phyloP scores from a whole-genome alignment of 2,113 vertebrate genomes.

The Trachemys scripta region DNA sequence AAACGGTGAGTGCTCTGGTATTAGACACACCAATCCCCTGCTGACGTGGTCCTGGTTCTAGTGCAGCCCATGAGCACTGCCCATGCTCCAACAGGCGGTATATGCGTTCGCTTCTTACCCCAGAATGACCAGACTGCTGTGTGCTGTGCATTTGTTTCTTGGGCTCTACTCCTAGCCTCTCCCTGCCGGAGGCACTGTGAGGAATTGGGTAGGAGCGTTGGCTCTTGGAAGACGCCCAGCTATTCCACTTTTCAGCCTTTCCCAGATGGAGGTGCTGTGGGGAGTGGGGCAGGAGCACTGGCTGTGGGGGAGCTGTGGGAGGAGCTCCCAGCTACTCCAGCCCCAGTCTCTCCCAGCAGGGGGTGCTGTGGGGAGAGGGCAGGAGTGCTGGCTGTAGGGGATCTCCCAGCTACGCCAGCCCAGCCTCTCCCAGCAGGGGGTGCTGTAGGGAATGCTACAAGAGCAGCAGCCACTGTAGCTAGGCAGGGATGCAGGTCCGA shows the following conservation, averaged over 20 bases:
- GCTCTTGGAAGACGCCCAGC: background rate
- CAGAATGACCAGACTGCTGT: background rate
- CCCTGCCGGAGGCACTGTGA: background rate
- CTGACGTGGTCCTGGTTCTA: background rate
- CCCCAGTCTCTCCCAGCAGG: background rate
- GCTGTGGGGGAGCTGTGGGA: background rate
- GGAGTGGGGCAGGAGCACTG: background rate
- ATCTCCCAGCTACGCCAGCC: background rate
- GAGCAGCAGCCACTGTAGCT: background rate
- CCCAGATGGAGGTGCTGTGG: background rate
- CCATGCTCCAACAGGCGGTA: background rate
- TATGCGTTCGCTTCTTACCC: background rate
- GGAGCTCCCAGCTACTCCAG: too few species aligned
- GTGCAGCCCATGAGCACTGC: background rate
- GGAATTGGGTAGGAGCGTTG: background rate
- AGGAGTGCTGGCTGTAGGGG: background rate
- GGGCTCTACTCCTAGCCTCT: background rate
- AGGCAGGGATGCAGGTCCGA: background rate
- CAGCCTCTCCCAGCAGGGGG: background rate
- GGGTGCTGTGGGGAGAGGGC: background rate
- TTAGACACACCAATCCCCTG: background rate
- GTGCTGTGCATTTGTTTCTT: background rate
- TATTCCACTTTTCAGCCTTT: background rate
- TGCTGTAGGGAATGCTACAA: background rate
- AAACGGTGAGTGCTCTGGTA: conserved; percentile 86